Percentiles rank a stretch among this genome's conserved stretches.
Conservation (phyloP, 2,113 vertebrate genomes). For the Girardinichthys multiradiatus region DNA sequence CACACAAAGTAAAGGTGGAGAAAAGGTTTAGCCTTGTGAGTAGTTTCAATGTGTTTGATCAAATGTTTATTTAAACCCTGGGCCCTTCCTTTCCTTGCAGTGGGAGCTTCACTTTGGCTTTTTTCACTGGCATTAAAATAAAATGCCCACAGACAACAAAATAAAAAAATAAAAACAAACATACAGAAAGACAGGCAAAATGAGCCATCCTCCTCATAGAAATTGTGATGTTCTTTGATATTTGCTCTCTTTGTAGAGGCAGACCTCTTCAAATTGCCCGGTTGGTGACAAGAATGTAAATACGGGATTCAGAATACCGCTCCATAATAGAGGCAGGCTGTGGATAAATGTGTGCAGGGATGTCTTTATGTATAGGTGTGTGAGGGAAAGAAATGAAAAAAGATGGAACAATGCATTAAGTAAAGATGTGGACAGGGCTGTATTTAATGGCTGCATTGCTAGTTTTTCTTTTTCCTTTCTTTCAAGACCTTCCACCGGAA, state of each 20-base stretch:
- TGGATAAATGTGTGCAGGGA: constrained; percentile 54
- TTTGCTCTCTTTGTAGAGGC: constrained; percentile 60
- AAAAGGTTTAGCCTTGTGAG: constrained; percentile 7
- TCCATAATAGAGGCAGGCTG: constrained; percentile 37
- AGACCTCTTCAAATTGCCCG: constrained; percentile 59
- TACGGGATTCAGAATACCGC: constrained; percentile 50
- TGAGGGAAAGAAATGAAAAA: constrained; percentile 34
- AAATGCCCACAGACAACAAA: constrained; percentile 40
- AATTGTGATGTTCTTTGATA: constrained; percentile 69
- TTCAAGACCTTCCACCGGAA: not conserved
- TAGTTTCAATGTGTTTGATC: constrained; percentile 13
- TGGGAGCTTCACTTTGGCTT: constrained; percentile 13
- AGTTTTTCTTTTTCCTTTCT: constrained; percentile 4
- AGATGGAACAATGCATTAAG: constrained; percentile 24
- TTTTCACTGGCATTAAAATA: constrained; percentile 29
- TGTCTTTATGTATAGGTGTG: constrained; percentile 47
- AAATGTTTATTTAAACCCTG: constrained; percentile 42
- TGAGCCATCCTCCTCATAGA: constrained; percentile 56
- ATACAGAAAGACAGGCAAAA: constrained; percentile 47
- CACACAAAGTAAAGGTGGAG: constrained; percentile 7
- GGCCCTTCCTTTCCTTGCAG: not conserved
- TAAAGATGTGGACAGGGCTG: constrained; percentile 20
- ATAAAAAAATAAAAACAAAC: constrained; percentile 6
- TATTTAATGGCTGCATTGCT: not conserved
- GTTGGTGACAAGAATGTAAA: constrained; percentile 62